Conservation (phyloP, 2,113 vertebrate genomes). For the Oceanodroma tethys region DNA sequence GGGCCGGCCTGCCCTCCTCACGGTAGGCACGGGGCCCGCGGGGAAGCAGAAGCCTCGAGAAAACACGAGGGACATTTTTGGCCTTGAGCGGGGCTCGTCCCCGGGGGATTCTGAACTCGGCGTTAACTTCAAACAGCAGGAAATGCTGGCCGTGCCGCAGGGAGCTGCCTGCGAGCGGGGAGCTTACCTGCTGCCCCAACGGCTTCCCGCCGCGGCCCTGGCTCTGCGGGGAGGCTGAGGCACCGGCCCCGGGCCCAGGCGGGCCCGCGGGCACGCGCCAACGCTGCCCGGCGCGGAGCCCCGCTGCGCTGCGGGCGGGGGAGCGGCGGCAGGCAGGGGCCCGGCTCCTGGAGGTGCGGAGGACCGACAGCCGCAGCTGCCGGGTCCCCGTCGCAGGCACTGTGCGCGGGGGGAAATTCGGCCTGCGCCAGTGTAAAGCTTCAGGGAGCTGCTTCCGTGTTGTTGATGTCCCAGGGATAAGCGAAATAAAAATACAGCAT, state of each 20-base stretch:
- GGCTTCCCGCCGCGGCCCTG: neutral
- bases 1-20: neutral
- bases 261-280: neutral
- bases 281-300: accelerated
- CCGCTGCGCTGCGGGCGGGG: accelerated
- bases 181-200: neutral
- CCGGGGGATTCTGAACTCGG: neutral
- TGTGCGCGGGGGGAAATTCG: accelerated
- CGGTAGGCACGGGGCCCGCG: too few relatives aligned
- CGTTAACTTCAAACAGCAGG: accelerated
- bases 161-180: neutral
- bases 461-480: neutral
- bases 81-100: neutral
- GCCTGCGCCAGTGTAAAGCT: neutral
- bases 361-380: neutral
- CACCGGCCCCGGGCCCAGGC: too few relatives aligned
- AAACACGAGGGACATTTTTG: neutral
- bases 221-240: neutral
- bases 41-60: accelerated
- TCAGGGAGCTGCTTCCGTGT: neutral
- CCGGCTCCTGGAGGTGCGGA: accelerated
- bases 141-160: too few relatives aligned
- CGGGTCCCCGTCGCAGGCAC: accelerated
- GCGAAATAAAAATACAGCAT: neutral
- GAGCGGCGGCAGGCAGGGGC: neutral